Evolutionary conservation across 2,113 vertebrate species (phyloP).

Genomic region (Athene noctua): DNA sequence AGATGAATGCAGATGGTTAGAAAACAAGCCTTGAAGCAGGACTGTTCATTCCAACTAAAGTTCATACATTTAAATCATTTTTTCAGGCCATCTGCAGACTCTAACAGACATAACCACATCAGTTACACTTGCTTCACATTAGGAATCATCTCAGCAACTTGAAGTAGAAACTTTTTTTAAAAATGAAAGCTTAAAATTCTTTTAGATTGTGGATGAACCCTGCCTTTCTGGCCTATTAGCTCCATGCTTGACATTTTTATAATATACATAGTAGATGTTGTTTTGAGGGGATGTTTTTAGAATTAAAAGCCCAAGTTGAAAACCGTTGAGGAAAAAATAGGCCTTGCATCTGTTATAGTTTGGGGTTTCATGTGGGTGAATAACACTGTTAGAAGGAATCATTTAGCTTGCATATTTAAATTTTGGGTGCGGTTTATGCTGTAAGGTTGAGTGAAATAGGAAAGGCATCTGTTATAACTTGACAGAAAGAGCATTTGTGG

Average conservation of each 20-base stretch:
- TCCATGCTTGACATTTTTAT: background rate
- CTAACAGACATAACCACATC: slow-evolving; percentile 24
- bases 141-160: background rate
- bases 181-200: background rate
- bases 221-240: background rate
- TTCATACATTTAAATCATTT: slow-evolving; percentile 61
- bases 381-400: slow-evolving; percentile 49
- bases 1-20: slow-evolving; percentile 54
- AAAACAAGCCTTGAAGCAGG: slow-evolving; percentile 59
- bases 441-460: slow-evolving; percentile 14
- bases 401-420: slow-evolving; percentile 49
- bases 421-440: slow-evolving; percentile 28
- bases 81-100: slow-evolving; percentile 56
- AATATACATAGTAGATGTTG: background rate
- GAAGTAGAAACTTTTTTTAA: background rate
- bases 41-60: slow-evolving; percentile 44
- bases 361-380: slow-evolving; percentile 44
- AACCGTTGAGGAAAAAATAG: slow-evolving; percentile 33
- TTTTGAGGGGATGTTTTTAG: slow-evolving; percentile 12
- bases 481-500: slow-evolving; percentile 25
- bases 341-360: slow-evolving; percentile 38
- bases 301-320: slow-evolving; percentile 15
- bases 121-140: slow-evolving; percentile 20
- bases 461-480: slow-evolving; percentile 29
- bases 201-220: background rate